Evolutionary conservation across 2,113 vertebrate genomes (phyloP), one percentile per base, ranked within the genome.

Genomic region (Mesocricetus auratus): DNA sequence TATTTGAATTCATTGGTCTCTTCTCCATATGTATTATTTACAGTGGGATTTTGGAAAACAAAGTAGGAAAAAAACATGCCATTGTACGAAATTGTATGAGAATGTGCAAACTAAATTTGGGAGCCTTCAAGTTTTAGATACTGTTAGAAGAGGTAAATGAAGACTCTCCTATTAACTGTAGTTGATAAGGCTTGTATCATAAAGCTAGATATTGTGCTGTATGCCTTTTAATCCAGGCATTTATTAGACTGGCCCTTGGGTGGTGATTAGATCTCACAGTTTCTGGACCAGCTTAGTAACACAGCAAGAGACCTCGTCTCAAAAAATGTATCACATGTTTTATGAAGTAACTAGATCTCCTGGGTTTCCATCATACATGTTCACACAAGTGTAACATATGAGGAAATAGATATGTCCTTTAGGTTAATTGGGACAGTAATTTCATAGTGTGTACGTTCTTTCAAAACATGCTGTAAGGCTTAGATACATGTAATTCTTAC

Each of bases 1-100:
- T 86, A 82, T 36, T 36, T 79, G 39, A 5, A 8, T 77, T 7
- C 3, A 93, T 53, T 13, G 36, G 73, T 90, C 47, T 91, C 12
- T 69, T 95, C 66, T 92, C 86, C 87, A 66, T 5, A 19, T 81
- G 29, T 42, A 79, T 71, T 79, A 36, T 50, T 94, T 82, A 94
- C n/a, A 22, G 82, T 53, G 17, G 31, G 21, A 42, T 89, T 86
- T 86, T 93, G 42, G 53, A 75, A 60, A 26, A 60, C 17, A 26
- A 22, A 24, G 1, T 56, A 60, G 29, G 15, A 78, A 50, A 88
- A 90, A 81, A 42, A 45, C 16, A 53, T 11, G 7, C 13, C 93
- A 58, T 15, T 39, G 64, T 79, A 82, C 89, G 87, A 26, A 77
- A 87, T 95, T 89, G 73, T 64, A 26, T 50, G 68, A 94, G 58